Conservation (phyloP, 2,113 vertebrate species). For the Chlorodrepanis virens region DNA sequence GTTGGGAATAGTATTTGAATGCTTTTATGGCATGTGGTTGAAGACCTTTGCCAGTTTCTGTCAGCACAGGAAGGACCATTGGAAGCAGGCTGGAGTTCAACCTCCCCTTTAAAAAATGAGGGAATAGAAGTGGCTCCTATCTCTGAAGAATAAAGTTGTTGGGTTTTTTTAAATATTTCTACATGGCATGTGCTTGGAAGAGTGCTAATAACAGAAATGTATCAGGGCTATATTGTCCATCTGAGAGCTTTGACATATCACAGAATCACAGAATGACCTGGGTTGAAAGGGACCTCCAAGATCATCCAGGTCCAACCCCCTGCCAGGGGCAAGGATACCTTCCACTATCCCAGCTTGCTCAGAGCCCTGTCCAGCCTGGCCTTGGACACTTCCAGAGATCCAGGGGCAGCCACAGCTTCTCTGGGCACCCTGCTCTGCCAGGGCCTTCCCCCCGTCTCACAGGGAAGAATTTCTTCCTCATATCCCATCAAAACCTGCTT, state of each 20-base stretch:
- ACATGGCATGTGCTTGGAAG: neutral
- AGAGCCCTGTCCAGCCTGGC: neutral
- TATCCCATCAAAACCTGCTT: too few relatives aligned
- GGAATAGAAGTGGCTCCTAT: neutral
- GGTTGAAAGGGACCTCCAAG: neutral
- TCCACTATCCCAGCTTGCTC: neutral
- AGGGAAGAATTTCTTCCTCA: rapidly evolving
- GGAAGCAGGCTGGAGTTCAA: neutral
- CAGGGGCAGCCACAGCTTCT: neutral
- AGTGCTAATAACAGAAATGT: neutral
- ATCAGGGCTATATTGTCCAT: neutral
- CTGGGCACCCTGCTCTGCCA: neutral
- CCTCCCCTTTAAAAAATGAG: neutral
- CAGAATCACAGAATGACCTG: neutral
- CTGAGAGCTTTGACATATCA: neutral
- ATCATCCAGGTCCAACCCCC: neutral
- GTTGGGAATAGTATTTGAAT: neutral
- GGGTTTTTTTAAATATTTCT: neutral
- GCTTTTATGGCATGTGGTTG: neutral
- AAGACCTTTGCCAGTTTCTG: neutral
- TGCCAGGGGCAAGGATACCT: neutral
- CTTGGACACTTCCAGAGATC: neutral
- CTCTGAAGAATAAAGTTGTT: too few relatives aligned
- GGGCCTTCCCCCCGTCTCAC: rapidly evolving
- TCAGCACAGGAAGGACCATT: neutral